These are phyloP conservation scores for Megathymus violae DNA, from an alignment of 1,140 invertebrate genomes.

Conservation along the genomic window DNA sequence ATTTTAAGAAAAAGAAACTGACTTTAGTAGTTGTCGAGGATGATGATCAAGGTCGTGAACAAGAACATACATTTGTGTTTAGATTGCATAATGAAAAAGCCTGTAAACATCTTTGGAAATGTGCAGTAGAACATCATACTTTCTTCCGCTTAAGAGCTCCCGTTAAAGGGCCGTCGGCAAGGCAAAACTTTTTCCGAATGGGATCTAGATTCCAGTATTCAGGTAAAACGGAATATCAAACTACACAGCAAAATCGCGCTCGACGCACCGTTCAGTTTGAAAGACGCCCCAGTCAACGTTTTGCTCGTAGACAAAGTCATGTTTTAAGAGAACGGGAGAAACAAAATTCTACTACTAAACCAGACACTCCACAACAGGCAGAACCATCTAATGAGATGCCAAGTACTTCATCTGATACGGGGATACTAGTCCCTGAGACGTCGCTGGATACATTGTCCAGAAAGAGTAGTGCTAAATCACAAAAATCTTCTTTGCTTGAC, in stretches of 20 bases:
- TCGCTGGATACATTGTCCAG: conserved; percentile 72
- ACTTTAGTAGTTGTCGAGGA: conserved; percentile 98
- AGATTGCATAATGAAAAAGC: conserved; percentile 97
- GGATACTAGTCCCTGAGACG: conserved; percentile 61
- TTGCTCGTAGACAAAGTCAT: conserved; percentile 94
- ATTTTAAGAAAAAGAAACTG: conserved; percentile 98
- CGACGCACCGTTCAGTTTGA: conserved; percentile 97
- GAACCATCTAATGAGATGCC: conserved; percentile 65
- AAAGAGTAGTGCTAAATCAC: conserved; percentile 80
- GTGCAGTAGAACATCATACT: conserved; percentile 99
- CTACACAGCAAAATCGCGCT: conserved; percentile 94
- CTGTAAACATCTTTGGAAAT: conserved; percentile 99
- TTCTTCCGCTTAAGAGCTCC: conserved; percentile 98
- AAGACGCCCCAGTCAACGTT: conserved; percentile 97
- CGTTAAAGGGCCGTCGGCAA: conserved; percentile 93
- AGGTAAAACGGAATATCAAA: conserved; percentile 98
- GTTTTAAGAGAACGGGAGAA: conserved; percentile 90
- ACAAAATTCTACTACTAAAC: conserved; percentile 74
- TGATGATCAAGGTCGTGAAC: conserved; percentile 96
- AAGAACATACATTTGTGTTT: conserved; percentile 97
- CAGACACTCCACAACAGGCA: conserved; percentile 64
- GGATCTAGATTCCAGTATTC: conserved; percentile 97
- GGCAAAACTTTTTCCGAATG: conserved; percentile 98
- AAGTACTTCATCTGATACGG: conserved; percentile 59
- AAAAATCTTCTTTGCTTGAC: conserved; percentile 75